These are phyloP conservation scores for Malurus melanocephalus DNA, from an alignment of 2,113 vertebrate genomes.

Conservation along the genomic window DNA sequence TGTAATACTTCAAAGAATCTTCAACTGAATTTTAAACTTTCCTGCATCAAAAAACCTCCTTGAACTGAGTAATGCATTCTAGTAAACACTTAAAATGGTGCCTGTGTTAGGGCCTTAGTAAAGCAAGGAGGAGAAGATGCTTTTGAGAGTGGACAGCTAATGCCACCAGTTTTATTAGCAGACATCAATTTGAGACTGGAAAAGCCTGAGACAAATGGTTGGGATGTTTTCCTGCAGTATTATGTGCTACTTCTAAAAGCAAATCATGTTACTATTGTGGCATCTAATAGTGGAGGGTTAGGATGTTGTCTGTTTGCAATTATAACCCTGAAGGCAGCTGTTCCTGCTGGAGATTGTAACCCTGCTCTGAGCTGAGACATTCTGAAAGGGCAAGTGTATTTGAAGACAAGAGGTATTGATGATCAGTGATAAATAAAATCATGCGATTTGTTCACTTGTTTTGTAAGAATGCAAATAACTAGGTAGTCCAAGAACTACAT, in stretches of 20 bases:
- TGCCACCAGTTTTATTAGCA: not conserved
- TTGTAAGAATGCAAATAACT: not conserved
- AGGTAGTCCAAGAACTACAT: not conserved
- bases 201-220: not conserved
- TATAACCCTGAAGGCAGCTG: not conserved
- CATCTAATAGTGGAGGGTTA: not conserved
- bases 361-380: not conserved
- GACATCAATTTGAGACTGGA: not conserved
- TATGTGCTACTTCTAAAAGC: not conserved
- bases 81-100: not conserved
- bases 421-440: not conserved
- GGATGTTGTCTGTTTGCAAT: not conserved
- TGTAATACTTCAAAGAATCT: not conserved
- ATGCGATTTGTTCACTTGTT: not conserved
- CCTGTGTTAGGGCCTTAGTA: not conserved
- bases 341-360: not conserved
- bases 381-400: not conserved
- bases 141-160: not conserved
- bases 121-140: not conserved
- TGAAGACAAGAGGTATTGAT: not conserved
- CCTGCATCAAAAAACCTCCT: not conserved
- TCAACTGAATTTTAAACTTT: not conserved
- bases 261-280: rapidly evolving
- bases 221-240: not conserved
- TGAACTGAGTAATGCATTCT: not conserved